Percentiles rank a stretch among this genome's conserved stretches.
phyloP scores from a whole-genome alignment of 2,888 invertebrate genomes.

The Biston stratarius region DNA sequence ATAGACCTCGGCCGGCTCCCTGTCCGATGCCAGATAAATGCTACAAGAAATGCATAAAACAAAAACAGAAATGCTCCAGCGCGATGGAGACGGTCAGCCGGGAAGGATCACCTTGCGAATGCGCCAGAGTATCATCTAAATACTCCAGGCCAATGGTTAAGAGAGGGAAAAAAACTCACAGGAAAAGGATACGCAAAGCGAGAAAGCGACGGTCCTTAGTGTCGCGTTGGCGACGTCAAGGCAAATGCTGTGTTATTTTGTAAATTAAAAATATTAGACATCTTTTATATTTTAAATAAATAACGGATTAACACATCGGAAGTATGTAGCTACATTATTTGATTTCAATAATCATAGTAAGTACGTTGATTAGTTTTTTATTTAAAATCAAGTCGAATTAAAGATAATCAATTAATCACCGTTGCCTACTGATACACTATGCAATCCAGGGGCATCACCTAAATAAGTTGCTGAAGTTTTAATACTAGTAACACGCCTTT shows the following conservation, averaged over 20 bases:
- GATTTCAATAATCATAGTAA: background rate
- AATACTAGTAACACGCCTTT: too few relatives aligned
- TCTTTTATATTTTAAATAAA: background rate
- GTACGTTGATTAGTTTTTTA: too few relatives aligned
- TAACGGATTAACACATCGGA: background rate
- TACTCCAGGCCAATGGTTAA: slow-evolving; percentile 58
- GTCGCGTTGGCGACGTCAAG: slow-evolving; percentile 63
- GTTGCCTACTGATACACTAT: too few relatives aligned
- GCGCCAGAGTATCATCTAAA: slow-evolving; percentile 62
- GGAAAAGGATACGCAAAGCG: slow-evolving; percentile 60
- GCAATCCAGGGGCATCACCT: too few relatives aligned
- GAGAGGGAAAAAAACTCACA: slow-evolving; percentile 57
- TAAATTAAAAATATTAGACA: slow-evolving; percentile 39
- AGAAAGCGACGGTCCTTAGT: slow-evolving; percentile 58
- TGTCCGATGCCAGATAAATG: slow-evolving; percentile 75
- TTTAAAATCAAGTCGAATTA: too few relatives aligned
- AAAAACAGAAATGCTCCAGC: slow-evolving; percentile 69
- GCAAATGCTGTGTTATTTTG: slow-evolving; percentile 66
- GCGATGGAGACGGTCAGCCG: slow-evolving; percentile 67
- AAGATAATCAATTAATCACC: too few relatives aligned
- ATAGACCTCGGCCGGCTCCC: slow-evolving; percentile 70
- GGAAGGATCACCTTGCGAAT: slow-evolving; percentile 64
- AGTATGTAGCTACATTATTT: background rate
- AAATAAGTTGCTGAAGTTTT: too few relatives aligned
- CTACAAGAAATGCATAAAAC: slow-evolving; percentile 65